A percentile compares a stretch with the other conserved stretches of the same genome.
phyloP scores from a whole-genome alignment of 2,113 vertebrate species.

The Taurulus bubalis region DNA sequence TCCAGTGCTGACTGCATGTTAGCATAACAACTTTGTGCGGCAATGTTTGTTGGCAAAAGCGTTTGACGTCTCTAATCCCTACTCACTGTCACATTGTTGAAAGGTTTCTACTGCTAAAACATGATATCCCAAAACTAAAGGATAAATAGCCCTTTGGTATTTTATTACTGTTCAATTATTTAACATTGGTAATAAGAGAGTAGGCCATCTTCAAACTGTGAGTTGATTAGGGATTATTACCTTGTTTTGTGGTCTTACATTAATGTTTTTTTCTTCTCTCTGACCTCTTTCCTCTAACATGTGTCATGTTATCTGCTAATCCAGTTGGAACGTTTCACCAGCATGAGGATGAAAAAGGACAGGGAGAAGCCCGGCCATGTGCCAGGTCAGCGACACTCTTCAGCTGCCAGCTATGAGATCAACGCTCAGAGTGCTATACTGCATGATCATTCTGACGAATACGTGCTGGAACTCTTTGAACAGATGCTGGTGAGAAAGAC shows the following conservation, averaged over 20 bases:
- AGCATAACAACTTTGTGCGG: slow-evolving; percentile 19
- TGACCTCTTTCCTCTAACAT: slow-evolving; percentile 24
- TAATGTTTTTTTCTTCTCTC: neutral
- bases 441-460: slow-evolving; percentile 85
- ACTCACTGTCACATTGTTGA: slow-evolving; percentile 31
- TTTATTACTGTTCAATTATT: neutral
- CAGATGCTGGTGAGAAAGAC: slow-evolving; percentile 91
- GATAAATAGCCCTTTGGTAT: neutral
- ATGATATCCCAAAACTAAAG: neutral
- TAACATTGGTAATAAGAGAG: neutral
- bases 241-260: neutral
- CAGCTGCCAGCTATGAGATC: slow-evolving; percentile 85
- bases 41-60: slow-evolving; percentile 23
- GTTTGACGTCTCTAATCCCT: slow-evolving; percentile 15
- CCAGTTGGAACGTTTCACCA: slow-evolving; percentile 93
- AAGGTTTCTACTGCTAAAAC: slow-evolving; percentile 17
- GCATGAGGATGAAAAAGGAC: slow-evolving; percentile 93
- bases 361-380: slow-evolving; percentile 85
- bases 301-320: slow-evolving; percentile 33
- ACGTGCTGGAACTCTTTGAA: slow-evolving; percentile 91
- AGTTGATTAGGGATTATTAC: slow-evolving; percentile 32
- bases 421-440: slow-evolving; percentile 76
- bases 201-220: slow-evolving; percentile 3
- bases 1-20: slow-evolving; percentile 7
- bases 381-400: slow-evolving; percentile 85